phyloP scores from a whole-genome alignment of 1,140 invertebrate genomes.

The Drosophila malerkotliana region DNA sequence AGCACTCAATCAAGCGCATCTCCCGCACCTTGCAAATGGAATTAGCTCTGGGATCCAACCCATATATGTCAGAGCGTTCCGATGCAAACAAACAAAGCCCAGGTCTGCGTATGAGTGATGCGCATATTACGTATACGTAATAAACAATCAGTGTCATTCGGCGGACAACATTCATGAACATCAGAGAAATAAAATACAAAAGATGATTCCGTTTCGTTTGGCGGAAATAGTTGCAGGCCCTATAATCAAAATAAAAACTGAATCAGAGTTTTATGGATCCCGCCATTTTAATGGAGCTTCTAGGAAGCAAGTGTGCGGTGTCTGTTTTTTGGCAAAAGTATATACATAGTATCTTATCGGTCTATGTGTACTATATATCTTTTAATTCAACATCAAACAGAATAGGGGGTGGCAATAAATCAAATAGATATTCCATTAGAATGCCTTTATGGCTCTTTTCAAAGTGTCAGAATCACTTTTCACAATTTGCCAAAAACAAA shows the following conservation, averaged over 20 bases:
- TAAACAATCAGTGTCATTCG: constrained; percentile 59
- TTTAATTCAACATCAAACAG: constrained; percentile 70
- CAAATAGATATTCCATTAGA: constrained; percentile 52
- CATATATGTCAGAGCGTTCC: constrained; percentile 1
- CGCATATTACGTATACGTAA: constrained; percentile 65
- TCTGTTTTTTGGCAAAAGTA: constrained; percentile 3
- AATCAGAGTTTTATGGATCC: constrained; percentile 26
- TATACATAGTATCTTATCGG: constrained; percentile 59
- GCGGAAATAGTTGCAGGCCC: constrained; percentile 38
- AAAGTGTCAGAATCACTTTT: constrained; percentile 60
- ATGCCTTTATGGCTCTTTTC: constrained; percentile 45
- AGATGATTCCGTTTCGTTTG: constrained; percentile 42
- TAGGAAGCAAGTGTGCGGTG: constrained; percentile 6
- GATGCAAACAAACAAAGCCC: constrained; percentile 7
- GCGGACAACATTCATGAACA: constrained; percentile 17
- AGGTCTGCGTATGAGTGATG: constrained; percentile 61
- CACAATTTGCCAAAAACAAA: constrained; percentile 33
- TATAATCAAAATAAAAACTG: constrained; percentile 38
- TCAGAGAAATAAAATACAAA: constrained; percentile 30
- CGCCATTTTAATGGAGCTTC: background rate
- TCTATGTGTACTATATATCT: constrained; percentile 29
- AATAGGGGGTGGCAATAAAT: constrained; percentile 52
- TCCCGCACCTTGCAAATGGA: constrained; percentile 56
- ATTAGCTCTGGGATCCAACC: constrained; percentile 16
- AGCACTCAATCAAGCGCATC: constrained; percentile 70